These are phyloP conservation scores for Tanaodytes sp. DNA, from an alignment of 2,888 invertebrate species.

Conservation along the genomic window DNA sequence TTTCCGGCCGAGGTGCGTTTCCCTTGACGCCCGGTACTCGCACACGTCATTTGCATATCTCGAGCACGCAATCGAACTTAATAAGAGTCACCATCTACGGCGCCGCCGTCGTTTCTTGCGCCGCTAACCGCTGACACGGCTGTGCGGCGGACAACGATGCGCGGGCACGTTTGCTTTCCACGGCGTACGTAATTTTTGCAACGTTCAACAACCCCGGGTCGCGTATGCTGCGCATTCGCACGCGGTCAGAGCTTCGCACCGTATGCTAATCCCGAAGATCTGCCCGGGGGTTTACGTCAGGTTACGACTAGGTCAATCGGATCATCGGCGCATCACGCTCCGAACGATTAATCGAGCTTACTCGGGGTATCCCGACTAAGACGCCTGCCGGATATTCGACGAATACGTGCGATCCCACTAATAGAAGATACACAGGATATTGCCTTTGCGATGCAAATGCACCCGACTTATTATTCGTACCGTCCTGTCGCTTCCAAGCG, in stretches of 20 bases:
- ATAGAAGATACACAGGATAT: no score
- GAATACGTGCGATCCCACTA: constrained; percentile 22
- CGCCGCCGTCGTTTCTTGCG: constrained; percentile 37
- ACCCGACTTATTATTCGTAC: no score
- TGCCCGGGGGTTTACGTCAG: constrained; percentile 24
- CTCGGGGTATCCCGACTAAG: constrained; percentile 15
- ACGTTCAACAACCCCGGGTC: constrained; percentile 49
- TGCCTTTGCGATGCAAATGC: no score
- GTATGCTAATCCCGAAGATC: constrained; percentile 42
- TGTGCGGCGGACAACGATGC: constrained; percentile 38
- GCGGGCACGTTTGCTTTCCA: constrained; percentile 36
- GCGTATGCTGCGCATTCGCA: constrained; percentile 42
- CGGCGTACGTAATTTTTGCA: constrained; percentile 37
- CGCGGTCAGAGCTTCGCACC: constrained; percentile 36
- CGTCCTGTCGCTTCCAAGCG: no score
- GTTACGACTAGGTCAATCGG: constrained; percentile 38
- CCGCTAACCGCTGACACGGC: constrained; percentile 31
- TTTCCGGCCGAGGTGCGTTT: constrained; percentile 36
- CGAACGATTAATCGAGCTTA: constrained; percentile 39
- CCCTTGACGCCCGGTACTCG: constrained; percentile 7
- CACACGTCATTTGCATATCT: constrained; percentile 58
- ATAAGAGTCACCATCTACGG: constrained; percentile 42
- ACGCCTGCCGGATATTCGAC: constrained; percentile 31
- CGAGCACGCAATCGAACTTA: constrained; percentile 58
- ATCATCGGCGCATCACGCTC: constrained; percentile 38